Percentiles rank a stretch among this genome's conserved stretches.
These are phyloP conservation scores for Thaumetopoea pityocampa DNA, from an alignment of 1,140 invertebrate genomes.

Conservation along the genomic window DNA sequence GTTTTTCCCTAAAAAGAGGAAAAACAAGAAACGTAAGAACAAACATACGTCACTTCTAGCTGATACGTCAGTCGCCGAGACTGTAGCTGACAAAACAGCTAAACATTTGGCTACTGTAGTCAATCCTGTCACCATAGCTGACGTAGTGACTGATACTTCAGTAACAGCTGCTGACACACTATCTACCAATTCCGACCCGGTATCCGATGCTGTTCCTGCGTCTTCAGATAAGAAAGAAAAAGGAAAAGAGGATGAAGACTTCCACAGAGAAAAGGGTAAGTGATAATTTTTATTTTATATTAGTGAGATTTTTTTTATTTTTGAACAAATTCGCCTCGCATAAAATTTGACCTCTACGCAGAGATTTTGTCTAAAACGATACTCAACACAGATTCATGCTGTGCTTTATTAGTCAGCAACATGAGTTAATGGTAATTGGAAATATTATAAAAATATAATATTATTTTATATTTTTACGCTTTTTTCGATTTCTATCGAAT, in stretches of 20 bases:
- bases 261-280: constrained; percentile 42
- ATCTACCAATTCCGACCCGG: constrained; percentile 9
- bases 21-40: constrained; percentile 33
- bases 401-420: too few relatives aligned
- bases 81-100: constrained; percentile 8
- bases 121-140: constrained; percentile 13
- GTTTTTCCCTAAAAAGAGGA: constrained; percentile 52
- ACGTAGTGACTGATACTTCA: constrained; percentile 1
- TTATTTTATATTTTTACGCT: too few relatives aligned
- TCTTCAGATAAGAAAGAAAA: constrained; percentile 40
- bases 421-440: too few relatives aligned
- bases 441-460: too few relatives aligned
- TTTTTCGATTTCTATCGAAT: too few relatives aligned
- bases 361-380: constrained; percentile 3
- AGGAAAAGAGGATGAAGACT: constrained; percentile 34
- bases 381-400: too few relatives aligned
- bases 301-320: background rate
- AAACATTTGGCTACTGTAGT: constrained; percentile 9
- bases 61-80: constrained; percentile 30
- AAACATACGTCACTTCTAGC: constrained; percentile 22
- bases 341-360: constrained; percentile 2
- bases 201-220: constrained; percentile 36
- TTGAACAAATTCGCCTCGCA: background rate
- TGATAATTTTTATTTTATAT: constrained; percentile 4
- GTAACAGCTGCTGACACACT: constrained; percentile 3